phyloP scores from a whole-genome alignment of 2,797 vertebrate genomes.

The Leptatherina wallacei region DNA sequence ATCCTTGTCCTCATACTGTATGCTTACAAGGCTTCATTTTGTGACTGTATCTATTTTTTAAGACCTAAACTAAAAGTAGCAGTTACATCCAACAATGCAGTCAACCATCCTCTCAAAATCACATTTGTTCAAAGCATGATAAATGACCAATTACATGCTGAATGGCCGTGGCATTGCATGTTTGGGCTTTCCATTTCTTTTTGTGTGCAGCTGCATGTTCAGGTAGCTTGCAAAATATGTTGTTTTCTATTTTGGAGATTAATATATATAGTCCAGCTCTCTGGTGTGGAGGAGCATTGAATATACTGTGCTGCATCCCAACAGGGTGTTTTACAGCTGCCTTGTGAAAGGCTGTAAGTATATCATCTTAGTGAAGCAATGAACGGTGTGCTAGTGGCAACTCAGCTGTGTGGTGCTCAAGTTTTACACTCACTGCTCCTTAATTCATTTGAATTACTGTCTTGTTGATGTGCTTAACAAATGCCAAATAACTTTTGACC shows the following conservation, averaged over 20 bases:
- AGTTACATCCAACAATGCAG: slow-evolving; percentile 1
- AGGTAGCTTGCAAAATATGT: background rate
- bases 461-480: slow-evolving; percentile 20
- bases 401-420: slow-evolving; percentile 15
- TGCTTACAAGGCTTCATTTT: background rate
- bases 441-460: slow-evolving; percentile 30
- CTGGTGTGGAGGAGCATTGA: background rate
- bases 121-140: slow-evolving; percentile 1
- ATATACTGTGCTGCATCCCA: background rate
- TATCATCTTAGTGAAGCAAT: slow-evolving; percentile 18
- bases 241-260: background rate
- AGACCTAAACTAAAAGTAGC: background rate
- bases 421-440: slow-evolving; percentile 18
- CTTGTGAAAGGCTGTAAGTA: slow-evolving; percentile 25
- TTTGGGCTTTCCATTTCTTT: background rate
- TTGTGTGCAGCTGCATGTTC: background rate
- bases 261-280: background rate
- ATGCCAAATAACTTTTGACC: background rate
- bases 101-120: background rate
- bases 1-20: background rate
- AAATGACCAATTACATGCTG: slow-evolving; percentile 24
- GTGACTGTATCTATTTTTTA: background rate
- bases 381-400: slow-evolving; percentile 18
- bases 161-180: slow-evolving; percentile 1
- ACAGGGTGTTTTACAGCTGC: slow-evolving; percentile 21